These are phyloP conservation scores for Tragelaphus strepsiceros DNA, from an alignment of 2,113 vertebrate genomes.

Conservation along the genomic window DNA sequence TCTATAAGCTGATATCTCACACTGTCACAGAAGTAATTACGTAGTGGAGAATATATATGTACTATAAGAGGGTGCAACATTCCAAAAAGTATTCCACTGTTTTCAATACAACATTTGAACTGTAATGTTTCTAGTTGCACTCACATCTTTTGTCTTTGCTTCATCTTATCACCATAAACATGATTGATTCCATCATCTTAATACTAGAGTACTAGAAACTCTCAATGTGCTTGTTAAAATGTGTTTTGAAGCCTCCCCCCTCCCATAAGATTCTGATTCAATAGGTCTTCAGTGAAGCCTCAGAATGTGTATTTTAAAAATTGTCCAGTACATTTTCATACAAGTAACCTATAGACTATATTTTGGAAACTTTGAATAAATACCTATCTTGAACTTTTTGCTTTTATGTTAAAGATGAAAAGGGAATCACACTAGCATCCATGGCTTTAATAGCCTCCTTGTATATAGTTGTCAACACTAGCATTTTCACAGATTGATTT, in stretches of 20 bases:
- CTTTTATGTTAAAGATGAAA: not conserved
- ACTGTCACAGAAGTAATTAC: slow-evolving; percentile 24
- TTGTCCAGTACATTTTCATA: not conserved
- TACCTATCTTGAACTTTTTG: not conserved
- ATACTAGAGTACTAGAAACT: not conserved
- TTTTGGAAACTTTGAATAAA: not conserved
- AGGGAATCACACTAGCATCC: not conserved
- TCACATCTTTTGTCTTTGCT: not conserved
- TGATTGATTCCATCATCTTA: not conserved
- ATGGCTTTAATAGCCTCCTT: not conserved
- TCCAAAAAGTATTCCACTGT: not conserved
- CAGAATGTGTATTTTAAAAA: not conserved
- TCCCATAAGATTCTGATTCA: not conserved
- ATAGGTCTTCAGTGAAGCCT: not conserved
- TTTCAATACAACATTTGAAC: not conserved
- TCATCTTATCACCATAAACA: not conserved
- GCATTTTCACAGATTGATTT: not conserved
- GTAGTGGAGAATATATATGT: slow-evolving; percentile 69
- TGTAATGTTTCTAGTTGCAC: not conserved
- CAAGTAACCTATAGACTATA: not conserved
- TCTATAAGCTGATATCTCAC: slow-evolving; percentile 51
- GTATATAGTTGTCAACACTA: not conserved
- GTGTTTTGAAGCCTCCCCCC: not conserved
- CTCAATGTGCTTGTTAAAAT: not conserved
- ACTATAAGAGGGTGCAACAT: not conserved